These are phyloP conservation scores for Donacobius atricapilla DNA, from an alignment of 2,113 vertebrate species.

Conservation along the genomic window DNA sequence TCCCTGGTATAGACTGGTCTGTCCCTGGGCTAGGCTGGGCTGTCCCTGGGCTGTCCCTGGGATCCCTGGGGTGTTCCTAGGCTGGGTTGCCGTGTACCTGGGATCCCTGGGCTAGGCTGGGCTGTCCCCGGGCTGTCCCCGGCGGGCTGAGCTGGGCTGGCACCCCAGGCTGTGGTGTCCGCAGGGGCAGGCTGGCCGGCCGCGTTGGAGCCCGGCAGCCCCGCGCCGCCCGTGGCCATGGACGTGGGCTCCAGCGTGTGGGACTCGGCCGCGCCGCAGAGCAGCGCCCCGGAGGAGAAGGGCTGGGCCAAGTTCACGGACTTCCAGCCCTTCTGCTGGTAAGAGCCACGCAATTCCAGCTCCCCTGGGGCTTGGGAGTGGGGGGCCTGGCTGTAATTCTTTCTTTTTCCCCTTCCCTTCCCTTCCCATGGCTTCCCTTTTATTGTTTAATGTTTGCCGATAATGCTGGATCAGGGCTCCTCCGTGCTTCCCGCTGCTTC, in stretches of 20 bases:
- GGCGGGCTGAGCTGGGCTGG: not conserved
- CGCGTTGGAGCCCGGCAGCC: slow-evolving; percentile 75
- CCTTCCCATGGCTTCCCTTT: not conserved
- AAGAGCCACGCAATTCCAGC: not conserved
- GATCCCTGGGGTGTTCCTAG: no score
- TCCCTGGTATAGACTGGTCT: no score
- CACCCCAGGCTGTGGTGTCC: not conserved
- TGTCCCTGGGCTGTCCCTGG: not conserved
- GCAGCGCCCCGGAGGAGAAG: slow-evolving; percentile 68
- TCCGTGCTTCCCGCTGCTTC: not conserved
- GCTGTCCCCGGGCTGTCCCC: not conserved
- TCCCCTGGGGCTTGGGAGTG: rapidly evolving
- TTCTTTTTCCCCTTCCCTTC: not conserved
- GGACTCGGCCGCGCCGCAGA: slow-evolving; percentile 63
- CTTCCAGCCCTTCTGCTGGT: slow-evolving; percentile 94
- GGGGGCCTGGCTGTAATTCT: rapidly evolving
- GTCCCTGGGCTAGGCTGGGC: not conserved
- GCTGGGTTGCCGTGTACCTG: no score
- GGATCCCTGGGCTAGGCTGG: no score
- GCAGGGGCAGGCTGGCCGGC: slow-evolving; percentile 81
- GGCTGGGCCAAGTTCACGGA: slow-evolving; percentile 91
- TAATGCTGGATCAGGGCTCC: not conserved
- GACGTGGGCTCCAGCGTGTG: slow-evolving; percentile 79
- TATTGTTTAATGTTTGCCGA: not conserved
- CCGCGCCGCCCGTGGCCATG: slow-evolving; percentile 61